These are phyloP conservation scores for Fistularia tabacaria DNA, from an alignment of 2,797 vertebrate species.

Conservation along the genomic window DNA sequence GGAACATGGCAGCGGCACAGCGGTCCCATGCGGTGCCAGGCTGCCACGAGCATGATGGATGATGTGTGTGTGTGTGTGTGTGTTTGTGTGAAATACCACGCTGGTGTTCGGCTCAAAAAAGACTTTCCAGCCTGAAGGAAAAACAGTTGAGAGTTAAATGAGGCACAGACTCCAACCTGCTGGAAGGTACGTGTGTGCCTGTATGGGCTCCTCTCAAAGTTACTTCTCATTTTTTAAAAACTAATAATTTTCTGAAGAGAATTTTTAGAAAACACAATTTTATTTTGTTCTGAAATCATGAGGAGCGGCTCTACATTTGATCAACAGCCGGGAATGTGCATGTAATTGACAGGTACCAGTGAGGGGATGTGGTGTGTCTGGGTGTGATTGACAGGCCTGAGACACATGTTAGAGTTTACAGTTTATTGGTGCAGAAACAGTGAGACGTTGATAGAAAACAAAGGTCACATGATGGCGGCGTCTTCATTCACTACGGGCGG, in stretches of 20 bases:
- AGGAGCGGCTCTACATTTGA: background rate
- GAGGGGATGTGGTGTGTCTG: background rate
- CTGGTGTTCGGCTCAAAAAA: constrained; percentile 5
- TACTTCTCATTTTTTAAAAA: background rate
- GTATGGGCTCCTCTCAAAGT: too few relatives aligned
- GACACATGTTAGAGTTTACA: background rate
- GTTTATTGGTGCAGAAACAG: constrained; percentile 62
- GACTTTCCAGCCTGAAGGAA: constrained; percentile 13
- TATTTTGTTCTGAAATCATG: too few relatives aligned
- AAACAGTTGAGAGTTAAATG: background rate
- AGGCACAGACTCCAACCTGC: background rate
- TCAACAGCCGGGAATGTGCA: background rate
- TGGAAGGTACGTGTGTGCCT: background rate
- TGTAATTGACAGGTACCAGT: too few relatives aligned
- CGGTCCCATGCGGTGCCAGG: constrained; percentile 26
- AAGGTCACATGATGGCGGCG: background rate
- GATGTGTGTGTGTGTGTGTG: background rate
- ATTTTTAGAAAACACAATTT: too few relatives aligned
- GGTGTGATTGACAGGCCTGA: background rate
- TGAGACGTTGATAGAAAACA: constrained; percentile 60
- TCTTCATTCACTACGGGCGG: too few relatives aligned
- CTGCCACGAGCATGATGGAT: constrained; percentile 6
- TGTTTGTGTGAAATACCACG: background rate
- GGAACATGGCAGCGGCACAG: constrained; percentile 14
- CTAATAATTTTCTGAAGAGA: background rate